These are phyloP conservation scores for Caenorhabditis japonica DNA, from an alignment of 2,888 invertebrate species.

Conservation along the genomic window DNA sequence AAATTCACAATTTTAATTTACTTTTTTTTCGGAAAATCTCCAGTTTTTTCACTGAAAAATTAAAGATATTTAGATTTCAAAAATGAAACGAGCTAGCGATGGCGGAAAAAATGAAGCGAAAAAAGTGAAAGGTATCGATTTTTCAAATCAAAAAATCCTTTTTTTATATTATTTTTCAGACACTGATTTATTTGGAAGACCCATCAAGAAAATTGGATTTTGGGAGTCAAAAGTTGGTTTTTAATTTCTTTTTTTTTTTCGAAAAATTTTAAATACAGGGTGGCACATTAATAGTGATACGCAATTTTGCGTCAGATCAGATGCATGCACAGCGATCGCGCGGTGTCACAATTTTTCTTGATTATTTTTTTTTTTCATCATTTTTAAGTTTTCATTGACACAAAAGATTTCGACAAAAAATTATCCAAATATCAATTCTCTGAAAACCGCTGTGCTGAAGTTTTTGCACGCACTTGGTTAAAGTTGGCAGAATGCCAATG, in stretches of 20 bases:
- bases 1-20: constrained; percentile 5
- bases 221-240: constrained; percentile 31
- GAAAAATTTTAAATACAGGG: background rate
- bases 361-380: too few species aligned
- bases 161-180: constrained; percentile 14
- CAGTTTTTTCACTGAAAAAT: background rate
- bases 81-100: constrained; percentile 34
- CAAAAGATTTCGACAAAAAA: too few species aligned
- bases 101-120: constrained; percentile 21
- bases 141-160: constrained; percentile 3
- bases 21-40: background rate
- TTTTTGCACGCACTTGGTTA: too few species aligned
- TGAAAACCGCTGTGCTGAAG: too few species aligned
- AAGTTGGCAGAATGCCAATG: too few species aligned
- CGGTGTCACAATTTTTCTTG: too few species aligned
- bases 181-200: constrained; percentile 47
- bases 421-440: too few species aligned
- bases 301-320: too few species aligned
- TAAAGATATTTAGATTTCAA: background rate
- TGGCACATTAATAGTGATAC: too few species aligned
- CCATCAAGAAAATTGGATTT: constrained; percentile 28
- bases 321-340: too few species aligned
- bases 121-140: constrained; percentile 27
- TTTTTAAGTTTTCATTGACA: too few species aligned
- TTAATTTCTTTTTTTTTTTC: background rate